These are phyloP conservation scores for Syngnathoides biaculeatus DNA, from an alignment of 2,113 vertebrate species.

Conservation along the genomic window DNA sequence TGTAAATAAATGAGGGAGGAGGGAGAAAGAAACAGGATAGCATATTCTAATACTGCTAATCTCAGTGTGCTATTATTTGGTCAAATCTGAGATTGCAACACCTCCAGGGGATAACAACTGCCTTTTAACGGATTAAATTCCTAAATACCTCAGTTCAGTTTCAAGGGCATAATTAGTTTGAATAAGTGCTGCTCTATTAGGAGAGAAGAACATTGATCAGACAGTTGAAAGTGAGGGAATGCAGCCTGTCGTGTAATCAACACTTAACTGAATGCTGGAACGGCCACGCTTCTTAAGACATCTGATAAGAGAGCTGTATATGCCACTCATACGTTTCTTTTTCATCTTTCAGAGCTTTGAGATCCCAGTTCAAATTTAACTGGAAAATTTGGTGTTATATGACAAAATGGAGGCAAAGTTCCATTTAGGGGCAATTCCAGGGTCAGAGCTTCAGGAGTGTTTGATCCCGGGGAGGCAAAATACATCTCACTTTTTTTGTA, in stretches of 20 bases:
- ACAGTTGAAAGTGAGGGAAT: constrained; percentile 25
- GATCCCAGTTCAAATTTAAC: not conserved
- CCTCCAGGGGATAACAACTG: constrained; percentile 42
- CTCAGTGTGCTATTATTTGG: constrained; percentile 57
- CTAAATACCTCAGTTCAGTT: constrained; percentile 36
- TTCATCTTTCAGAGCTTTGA: not conserved
- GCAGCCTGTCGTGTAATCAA: constrained; percentile 22
- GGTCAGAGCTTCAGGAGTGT: too few relatives aligned
- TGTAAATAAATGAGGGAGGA: constrained; percentile 56
- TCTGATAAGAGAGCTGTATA: not conserved
- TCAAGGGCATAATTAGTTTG: constrained; percentile 31
- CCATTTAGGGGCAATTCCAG: too few relatives aligned
- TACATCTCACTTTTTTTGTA: too few relatives aligned
- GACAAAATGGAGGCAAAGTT: not conserved
- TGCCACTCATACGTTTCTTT: not conserved
- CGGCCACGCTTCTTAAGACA: not conserved
- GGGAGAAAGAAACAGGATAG: constrained; percentile 40
- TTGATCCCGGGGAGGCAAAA: too few relatives aligned
- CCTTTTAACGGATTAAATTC: constrained; percentile 52
- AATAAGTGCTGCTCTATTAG: constrained; percentile 39
- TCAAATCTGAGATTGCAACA: constrained; percentile 50
- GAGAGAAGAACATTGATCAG: constrained; percentile 10
- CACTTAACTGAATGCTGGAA: not conserved
- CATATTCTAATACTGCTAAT: constrained; percentile 59
- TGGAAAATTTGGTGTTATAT: not conserved